These are phyloP conservation scores for Chironomus striatipennis DNA, from an alignment of 1,140 invertebrate species.

Conservation along the genomic window DNA sequence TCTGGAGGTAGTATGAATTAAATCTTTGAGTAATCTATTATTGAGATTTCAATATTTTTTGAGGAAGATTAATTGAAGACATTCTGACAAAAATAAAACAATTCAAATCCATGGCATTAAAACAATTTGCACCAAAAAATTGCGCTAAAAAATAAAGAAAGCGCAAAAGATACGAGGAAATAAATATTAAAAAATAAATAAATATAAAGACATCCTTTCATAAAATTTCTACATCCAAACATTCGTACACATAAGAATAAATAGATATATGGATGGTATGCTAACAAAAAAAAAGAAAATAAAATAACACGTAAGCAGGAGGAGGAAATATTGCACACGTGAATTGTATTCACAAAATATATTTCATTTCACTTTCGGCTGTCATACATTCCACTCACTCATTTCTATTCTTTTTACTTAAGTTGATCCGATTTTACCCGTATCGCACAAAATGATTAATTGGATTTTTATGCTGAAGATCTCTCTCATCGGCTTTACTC, in stretches of 20 bases:
- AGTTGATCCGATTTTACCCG: conserved; percentile 1
- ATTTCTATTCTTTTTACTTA: not conserved
- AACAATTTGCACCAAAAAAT: too few relatives aligned
- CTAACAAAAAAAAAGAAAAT: not conserved
- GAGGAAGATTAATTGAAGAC: too few relatives aligned
- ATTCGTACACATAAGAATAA: not conserved
- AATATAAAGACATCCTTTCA: too few relatives aligned
- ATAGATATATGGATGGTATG: not conserved
- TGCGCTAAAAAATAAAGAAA: too few relatives aligned
- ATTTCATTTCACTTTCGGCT: conserved; percentile 12
- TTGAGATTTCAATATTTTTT: too few relatives aligned
- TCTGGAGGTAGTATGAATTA: too few relatives aligned
- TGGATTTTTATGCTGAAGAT: conserved; percentile 13
- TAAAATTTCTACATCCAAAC: too few relatives aligned
- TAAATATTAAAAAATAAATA: too few relatives aligned
- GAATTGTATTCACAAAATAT: conserved; percentile 9
- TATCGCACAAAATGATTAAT: conserved; percentile 14
- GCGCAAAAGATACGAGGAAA: too few relatives aligned
- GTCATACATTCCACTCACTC: not conserved
- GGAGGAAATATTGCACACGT: conserved; percentile 11
- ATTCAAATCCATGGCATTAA: too few relatives aligned
- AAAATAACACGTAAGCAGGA: not conserved
- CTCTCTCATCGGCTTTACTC: conserved; percentile 11
- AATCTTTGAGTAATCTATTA: too few relatives aligned
- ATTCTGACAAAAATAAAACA: too few relatives aligned